Evolutionary conservation across 2,797 vertebrate genomes (phyloP), one percentile per base, ranked within the genome.

Genomic region (Protosalanx chinensis): DNA sequence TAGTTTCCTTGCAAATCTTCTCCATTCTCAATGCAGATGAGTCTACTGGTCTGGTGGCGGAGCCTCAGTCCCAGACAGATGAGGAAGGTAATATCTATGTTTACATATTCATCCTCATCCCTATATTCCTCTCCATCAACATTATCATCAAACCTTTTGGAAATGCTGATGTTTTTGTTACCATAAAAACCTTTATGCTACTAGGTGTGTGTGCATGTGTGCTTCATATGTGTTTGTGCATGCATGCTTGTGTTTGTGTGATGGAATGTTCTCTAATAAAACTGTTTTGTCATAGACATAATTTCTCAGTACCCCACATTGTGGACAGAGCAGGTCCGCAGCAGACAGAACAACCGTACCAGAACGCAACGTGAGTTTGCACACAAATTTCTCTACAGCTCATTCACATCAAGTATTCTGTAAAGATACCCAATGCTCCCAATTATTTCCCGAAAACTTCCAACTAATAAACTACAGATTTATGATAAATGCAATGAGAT

Each of bases 21-120:
- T 98, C 95, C 93, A 94, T 95, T 98, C 95, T 97, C 93, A 96
- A 96, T 93, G 94, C 96, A 98, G 97, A 98, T 96, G 96, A 97
- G 87, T 90, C 92, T 67, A 90, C 93, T 46, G 93, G 93, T 72
- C 91, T 95, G 0, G 91, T 91, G 29, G 83, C 95, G 90, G 97
- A 98, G 78, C 91, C 94, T 33, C 96, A 95, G 70, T 93, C 95
- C 49, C 89, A 95, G 73, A 88, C 92, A 58, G 96, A 98, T 41
- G 97, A 98, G 71, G 97, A 98, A 94, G 97, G 97, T 98, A 83
- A 95, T 94, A 3, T 60, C 20, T 18, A 56, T n/a, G 51, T 56
- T 62, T 49, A 27, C 16, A 5, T 27, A 57, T 27, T 60, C 57
- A 65, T 29, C 29, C 59, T 46, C 41, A 51, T 59, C 32, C 41